phyloP scores from a whole-genome alignment of 2,113 vertebrate species.

The Rhinolophus ferrumequinum region DNA sequence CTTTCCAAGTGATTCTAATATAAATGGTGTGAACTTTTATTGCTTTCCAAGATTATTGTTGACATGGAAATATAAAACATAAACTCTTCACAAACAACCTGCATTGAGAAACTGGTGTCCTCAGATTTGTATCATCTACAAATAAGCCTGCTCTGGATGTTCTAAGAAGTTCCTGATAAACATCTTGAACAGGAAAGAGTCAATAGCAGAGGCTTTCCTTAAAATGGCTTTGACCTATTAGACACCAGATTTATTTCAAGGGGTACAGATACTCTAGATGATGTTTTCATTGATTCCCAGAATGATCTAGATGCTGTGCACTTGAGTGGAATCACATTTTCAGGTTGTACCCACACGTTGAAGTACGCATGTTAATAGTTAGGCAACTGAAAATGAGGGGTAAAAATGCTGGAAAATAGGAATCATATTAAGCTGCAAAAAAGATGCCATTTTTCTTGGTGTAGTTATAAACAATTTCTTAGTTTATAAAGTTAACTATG shows the following conservation, averaged over 20 bases:
- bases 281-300: background rate
- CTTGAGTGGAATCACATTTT: background rate
- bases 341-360: background rate
- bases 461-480: background rate
- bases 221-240: slow-evolving; percentile 18
- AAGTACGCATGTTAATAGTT: background rate
- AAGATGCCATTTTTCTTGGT: background rate
- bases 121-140: background rate
- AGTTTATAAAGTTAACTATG: background rate
- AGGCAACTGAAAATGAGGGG: background rate
- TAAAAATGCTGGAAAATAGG: background rate
- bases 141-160: background rate
- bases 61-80: background rate
- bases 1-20: background rate
- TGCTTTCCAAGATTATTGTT: background rate
- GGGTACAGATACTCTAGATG: background rate
- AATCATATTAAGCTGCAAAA: background rate
- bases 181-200: background rate
- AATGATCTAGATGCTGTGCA: background rate
- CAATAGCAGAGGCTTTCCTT: background rate
- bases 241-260: background rate
- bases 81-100: background rate
- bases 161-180: background rate
- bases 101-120: slow-evolving; percentile 16
- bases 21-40: background rate